Base-by-base conservation (phyloP, 2,113 vertebrate genomes). In the Craseonycteris thonglongyai region DNA sequence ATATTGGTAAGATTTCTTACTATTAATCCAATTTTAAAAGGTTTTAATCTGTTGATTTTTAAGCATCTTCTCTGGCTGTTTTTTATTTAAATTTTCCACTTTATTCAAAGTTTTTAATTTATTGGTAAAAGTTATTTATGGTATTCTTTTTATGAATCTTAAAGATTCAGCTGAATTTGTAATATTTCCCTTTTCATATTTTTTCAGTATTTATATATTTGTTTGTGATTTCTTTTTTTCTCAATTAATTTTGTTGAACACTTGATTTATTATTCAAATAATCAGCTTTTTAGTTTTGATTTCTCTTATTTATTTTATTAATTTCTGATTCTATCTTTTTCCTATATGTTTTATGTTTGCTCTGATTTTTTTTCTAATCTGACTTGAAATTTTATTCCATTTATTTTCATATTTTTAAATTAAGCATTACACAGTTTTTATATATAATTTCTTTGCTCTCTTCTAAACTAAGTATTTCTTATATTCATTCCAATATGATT, bases 401-500 rank as follows among this genome's bases (percentile, higher is more conserved):
- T 85, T 89, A 21, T 68, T 88, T 96, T 68, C 33, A 87, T 22
- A 47, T 65, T 69, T 91, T 69, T 56, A 83, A 80, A 69, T 47
- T 1, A 6, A 86, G 12, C 38, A 93, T 69, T n/a, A 47, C 33
- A 83, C 21, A 42, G 69, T 49, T 69, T 81, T 63, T 81, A 30
- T 28, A 28, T 11, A 7, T 15, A 75, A 49, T 78, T 90, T 16
- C 63, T 94, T 84, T 82, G 18, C n/a, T n/a, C n/a, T n/a, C n/a
- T 84, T 88, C 21, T 66, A 93, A 89, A 58, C 21, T 61, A 93
- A 91, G 65, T 92, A 80, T 88, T 63, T 92, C 7, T 22, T 47
- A 21, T 84, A 80, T 79, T 56, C n/a, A 61, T 79, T 56, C n/a
- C 56, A 56, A 68, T 78, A 91, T 14, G n/a, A 76, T 71, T 65